Conservation (phyloP, 2,888 invertebrate species). For the Chirona hameri region DNA sequence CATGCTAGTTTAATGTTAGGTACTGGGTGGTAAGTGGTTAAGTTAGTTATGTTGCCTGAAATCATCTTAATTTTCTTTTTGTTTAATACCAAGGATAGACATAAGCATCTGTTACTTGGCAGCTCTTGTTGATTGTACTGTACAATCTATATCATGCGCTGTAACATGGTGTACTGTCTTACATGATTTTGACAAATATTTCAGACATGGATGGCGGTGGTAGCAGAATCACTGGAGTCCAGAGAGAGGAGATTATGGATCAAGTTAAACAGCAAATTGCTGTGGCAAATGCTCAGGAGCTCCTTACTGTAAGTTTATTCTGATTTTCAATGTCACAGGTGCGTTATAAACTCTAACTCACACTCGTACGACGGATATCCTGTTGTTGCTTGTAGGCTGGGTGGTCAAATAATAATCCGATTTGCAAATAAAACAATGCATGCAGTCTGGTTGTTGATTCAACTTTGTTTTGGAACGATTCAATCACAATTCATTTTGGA, state of each 20-base stretch:
- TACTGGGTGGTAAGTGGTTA: too few species aligned
- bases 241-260: slow-evolving; percentile 86
- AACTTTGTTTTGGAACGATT: too few species aligned
- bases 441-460: neutral
- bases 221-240: slow-evolving; percentile 56
- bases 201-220: slow-evolving; percentile 8
- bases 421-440: neutral
- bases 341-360: neutral
- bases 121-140: too few species aligned
- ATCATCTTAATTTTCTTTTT: too few species aligned
- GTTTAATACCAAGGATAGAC: too few species aligned
- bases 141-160: too few species aligned
- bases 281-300: slow-evolving; percentile 87
- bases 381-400: neutral
- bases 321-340: neutral
- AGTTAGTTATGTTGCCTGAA: too few species aligned
- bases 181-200: neutral
- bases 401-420: neutral
- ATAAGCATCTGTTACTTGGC: too few species aligned
- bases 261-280: slow-evolving; percentile 94
- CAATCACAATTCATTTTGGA: too few species aligned
- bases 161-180: too few species aligned
- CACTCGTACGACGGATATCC: neutral
- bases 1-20: too few species aligned
- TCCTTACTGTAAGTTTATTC: slow-evolving; percentile 64